Evolutionary conservation across 2,797 vertebrate genomes (phyloP).

Genomic region (Propithecus perrieri): DNA sequence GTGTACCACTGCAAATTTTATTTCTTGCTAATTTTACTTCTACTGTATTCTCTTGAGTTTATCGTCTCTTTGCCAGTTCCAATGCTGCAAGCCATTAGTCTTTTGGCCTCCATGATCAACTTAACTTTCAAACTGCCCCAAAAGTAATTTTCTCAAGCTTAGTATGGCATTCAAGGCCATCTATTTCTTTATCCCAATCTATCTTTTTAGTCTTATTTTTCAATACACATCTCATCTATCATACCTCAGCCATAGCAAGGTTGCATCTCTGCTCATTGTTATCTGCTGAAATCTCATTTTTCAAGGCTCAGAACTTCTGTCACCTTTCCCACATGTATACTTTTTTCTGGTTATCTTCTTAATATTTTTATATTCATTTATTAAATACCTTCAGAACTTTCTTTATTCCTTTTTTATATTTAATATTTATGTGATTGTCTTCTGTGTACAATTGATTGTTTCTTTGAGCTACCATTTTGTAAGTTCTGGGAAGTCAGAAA

Average conservation of each 20-base stretch:
- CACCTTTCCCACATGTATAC: neutral
- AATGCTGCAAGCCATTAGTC: neutral
- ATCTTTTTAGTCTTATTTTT: conserved; percentile 25
- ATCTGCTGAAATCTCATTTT: conserved; percentile 25
- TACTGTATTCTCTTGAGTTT: neutral
- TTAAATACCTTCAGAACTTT: neutral
- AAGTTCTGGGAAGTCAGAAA: neutral
- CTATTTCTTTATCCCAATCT: neutral
- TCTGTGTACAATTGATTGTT: neutral
- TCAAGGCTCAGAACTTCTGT: neutral
- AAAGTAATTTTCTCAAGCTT: conserved; percentile 45
- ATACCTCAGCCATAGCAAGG: neutral
- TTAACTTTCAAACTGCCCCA: neutral
- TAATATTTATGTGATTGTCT: neutral
- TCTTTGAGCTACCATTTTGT: neutral
- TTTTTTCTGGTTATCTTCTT: neutral
- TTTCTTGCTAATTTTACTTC: conserved; percentile 36
- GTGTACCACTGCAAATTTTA: conserved; percentile 24
- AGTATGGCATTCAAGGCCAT: neutral
- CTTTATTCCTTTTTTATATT: neutral
- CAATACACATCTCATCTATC: neutral
- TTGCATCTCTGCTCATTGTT: neutral
- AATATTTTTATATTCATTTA: neutral
- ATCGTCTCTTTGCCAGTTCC: neutral
- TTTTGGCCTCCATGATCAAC: conserved; percentile 1